Evolutionary conservation across 2,888 invertebrate genomes (phyloP), one percentile per base, ranked within the genome.

Genomic region (Acleris cristana): DNA sequence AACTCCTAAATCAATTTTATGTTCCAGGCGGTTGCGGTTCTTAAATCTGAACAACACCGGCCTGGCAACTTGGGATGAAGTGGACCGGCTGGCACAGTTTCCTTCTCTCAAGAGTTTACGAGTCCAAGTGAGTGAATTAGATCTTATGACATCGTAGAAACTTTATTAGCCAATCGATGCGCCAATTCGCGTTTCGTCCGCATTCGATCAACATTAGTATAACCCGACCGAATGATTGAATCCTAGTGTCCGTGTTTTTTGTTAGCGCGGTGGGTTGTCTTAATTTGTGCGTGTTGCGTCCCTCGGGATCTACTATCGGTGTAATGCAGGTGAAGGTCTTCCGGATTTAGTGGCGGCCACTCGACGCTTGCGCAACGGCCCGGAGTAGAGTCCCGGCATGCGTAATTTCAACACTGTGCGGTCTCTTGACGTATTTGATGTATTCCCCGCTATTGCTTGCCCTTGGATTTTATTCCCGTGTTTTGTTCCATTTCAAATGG

Each of bases 31-130:
- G 80, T 94, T 98, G 61, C 95, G 95, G 79, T 95, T 97, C 80
- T 93, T 97, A 66, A 98, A 98, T 87, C 93, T 98, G 71, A 98
- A 97, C 86, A 96, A 96, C 75, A 97, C 97, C 21, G 94, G 96
- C 59, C 88, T 99, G 57, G 94, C 95, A 57, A 96, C 96, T 48
- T 98, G 98, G 98, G 96, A 97, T 76, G 98, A 98, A 80, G 96
- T 99, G 69, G 98, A 98, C 80, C 94, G 96, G 75, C 93, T 99
- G 73, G 95, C 96, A 63, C 95, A 95, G 81, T 98, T 98, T 89
- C 97, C 97, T 1, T 94, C 95, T 12, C 93, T 99, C 65, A 95
- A 95, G 74, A 97, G 97, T 88, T 94, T 99, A 70, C 94, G 98
- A 79, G 95, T 98, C 71, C 96, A 96, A 90, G 96, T 96, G 76